Conservation (phyloP, 2,113 vertebrate genomes). For the Monarcha castaneiventris region DNA sequence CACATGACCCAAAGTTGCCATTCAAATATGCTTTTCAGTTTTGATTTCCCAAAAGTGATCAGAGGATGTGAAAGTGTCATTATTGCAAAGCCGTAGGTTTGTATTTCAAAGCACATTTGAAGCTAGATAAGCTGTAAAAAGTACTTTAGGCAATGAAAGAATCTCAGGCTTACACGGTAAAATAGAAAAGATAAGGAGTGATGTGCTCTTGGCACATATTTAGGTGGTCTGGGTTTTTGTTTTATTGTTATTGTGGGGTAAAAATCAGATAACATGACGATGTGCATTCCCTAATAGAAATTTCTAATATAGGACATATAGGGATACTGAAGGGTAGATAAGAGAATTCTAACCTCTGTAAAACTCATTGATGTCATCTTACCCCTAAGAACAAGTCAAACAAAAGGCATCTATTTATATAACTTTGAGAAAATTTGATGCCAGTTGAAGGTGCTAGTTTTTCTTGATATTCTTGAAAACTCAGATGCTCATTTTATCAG, state of each 20-base stretch:
- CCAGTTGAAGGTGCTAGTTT: not conserved
- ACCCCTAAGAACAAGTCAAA: not conserved
- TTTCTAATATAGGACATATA: not conserved
- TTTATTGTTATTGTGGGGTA: not conserved
- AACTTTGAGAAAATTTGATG: not conserved
- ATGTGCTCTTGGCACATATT: not conserved
- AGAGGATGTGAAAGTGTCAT: conserved; percentile 25
- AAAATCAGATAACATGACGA: not conserved
- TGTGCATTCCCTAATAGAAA: not conserved
- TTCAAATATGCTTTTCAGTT: conserved; percentile 18
- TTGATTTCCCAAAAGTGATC: conserved; percentile 37
- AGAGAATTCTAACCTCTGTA: not conserved
- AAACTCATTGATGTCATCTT: not conserved
- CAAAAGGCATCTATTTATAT: not conserved
- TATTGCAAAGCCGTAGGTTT: not conserved
- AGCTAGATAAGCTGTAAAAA: conserved; percentile 38
- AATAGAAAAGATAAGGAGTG: conserved; percentile 21
- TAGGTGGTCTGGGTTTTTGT: not conserved
- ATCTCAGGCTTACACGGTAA: not conserved
- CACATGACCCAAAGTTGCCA: not conserved
- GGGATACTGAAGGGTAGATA: not conserved
- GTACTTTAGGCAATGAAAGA: conserved; percentile 28
- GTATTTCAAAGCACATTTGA: conserved; percentile 40
- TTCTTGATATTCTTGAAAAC: not conserved
- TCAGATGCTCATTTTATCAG: not conserved